Base-by-base conservation (phyloP, 2,113 vertebrate genomes). In the Lepus europaeus region DNA sequence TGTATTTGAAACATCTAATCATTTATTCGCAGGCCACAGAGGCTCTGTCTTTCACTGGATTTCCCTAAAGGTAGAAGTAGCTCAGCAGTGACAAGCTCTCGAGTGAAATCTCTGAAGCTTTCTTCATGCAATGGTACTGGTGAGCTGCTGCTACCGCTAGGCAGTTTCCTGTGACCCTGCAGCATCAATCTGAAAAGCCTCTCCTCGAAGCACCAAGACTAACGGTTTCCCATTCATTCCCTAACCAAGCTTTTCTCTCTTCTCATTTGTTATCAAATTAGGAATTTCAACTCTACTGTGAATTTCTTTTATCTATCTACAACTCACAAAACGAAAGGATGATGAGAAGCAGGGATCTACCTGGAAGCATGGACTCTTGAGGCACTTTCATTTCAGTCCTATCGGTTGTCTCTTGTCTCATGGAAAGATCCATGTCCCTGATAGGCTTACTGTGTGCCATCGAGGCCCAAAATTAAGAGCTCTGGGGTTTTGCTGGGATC, bases 81-180 rank as follows among this genome's bases (percentile, higher is more conserved):
- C 25, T 4, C 19, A 39, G 20, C 8, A 90, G 68, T 27, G 25
- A 59, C 25, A 86, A 49, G 22, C 4, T 90, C 87, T 64, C 61
- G 68, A 70, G n/a, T 27, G 33, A 90, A 5, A 33, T 92, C 77
- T 45, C 29, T 96, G 51, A 31, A 91, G 91, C 78, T 22, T 72
- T 91, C 61, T 82, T 73, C 6, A 94, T 70, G 53, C 94, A 83
- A 66, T 23, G 70, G 69, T 39, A 29, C 5, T n/a, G 95, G 85
- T 16, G 94, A 87, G n/a, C 68, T 86, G 64, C 9, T 94, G 39
- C 17, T 69, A 77, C 56, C 17, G 19, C 56, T 59, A 78, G 77
- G 92, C 93, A 29, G 36, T 82, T 76, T 95, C 51, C 76, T 49
- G 11, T n/a, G 84, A 93, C 63, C 89, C 51, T 49, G 45, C 81